Conservation (phyloP, 2,888 invertebrate genomes). For the Entomobrya multifasciata region DNA sequence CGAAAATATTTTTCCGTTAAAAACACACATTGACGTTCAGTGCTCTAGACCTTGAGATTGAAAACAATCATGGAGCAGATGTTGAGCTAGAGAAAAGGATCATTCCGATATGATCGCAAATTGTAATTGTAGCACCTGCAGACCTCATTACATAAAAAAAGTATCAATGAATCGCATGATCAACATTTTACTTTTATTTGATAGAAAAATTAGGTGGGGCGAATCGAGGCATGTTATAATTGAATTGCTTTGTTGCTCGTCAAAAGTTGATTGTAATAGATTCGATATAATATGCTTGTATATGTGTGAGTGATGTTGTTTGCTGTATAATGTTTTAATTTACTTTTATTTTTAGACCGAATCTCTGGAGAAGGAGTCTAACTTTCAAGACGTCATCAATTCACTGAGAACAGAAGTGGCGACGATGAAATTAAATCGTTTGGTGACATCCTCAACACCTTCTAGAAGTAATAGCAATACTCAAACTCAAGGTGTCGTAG, state of each 20-base stretch:
- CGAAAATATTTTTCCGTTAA: background rate
- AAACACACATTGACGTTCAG: background rate
- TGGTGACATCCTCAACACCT: conserved; percentile 52
- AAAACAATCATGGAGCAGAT: background rate
- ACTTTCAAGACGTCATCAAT: conserved; percentile 70
- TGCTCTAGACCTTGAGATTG: conserved; percentile 34
- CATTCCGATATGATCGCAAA: too few relatives aligned
- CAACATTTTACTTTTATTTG: too few relatives aligned
- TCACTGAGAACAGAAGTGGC: conserved; percentile 76
- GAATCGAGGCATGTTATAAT: too few relatives aligned
- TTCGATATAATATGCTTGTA: too few relatives aligned
- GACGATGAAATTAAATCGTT: conserved; percentile 74
- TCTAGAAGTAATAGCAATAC: conserved; percentile 17
- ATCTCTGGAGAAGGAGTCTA: conserved; percentile 59
- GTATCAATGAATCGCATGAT: too few relatives aligned
- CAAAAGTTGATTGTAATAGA: too few relatives aligned
- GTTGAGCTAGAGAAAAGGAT: too few relatives aligned
- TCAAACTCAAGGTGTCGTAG: conserved; percentile 28
- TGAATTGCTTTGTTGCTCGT: too few relatives aligned
- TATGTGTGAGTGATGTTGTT: background rate
- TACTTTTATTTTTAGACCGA: conserved; percentile 51
- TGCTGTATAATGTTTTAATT: background rate
- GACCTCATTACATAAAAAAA: too few relatives aligned
- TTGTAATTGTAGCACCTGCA: too few relatives aligned
- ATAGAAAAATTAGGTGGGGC: too few relatives aligned